Percentiles rank a stretch among this genome's conserved stretches.
These are phyloP conservation scores for Scytalopus superciliaris DNA, from an alignment of 2,113 vertebrate genomes.

Conservation along the genomic window DNA sequence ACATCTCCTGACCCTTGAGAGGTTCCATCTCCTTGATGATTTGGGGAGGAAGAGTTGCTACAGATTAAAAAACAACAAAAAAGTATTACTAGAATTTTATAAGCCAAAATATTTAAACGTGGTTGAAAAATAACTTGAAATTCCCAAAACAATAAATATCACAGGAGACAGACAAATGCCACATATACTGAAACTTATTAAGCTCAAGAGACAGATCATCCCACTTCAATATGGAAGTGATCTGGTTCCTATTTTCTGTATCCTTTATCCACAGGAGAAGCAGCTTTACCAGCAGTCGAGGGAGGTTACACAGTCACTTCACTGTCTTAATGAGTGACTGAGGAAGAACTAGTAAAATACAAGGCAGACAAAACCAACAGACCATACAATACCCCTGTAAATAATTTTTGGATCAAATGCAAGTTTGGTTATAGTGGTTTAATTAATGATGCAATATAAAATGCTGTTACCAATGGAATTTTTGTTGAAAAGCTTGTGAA, in stretches of 20 bases:
- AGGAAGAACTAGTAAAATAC: not conserved
- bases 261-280: not conserved
- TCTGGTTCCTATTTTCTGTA: not conserved
- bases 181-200: not conserved
- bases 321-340: not conserved
- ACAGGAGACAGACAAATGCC: not conserved
- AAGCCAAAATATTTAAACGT: not conserved
- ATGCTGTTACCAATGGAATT: not conserved
- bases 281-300: not conserved
- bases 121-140: not conserved
- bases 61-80: not conserved
- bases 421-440: not conserved
- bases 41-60: constrained; percentile 94
- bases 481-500: not conserved
- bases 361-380: not conserved
- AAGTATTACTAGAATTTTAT: not conserved
- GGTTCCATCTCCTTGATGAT: constrained; percentile 90
- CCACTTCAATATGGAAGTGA: not conserved
- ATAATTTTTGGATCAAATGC: not conserved
- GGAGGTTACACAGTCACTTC: not conserved
- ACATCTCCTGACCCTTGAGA: constrained; percentile 82
- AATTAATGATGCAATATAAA: not conserved
- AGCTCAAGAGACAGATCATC: not conserved
- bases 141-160: not conserved
- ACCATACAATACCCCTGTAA: not conserved